Percentiles rank a stretch among this genome's conserved stretches.
Evolutionary conservation across 2,113 vertebrate genomes (phyloP).

Genomic region (Origma solitaria): DNA sequence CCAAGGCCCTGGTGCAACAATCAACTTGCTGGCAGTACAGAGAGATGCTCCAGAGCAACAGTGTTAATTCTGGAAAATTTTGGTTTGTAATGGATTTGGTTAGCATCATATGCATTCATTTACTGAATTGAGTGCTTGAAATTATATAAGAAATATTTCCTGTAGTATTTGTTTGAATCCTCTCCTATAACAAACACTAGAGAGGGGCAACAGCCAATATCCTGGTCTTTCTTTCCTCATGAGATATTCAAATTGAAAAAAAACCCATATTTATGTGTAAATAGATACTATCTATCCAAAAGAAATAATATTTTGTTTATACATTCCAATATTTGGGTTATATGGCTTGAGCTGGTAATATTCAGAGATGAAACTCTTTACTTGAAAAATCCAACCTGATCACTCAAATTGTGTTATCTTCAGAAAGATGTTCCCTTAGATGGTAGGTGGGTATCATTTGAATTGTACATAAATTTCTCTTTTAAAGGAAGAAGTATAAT

Average conservation of each 20-base stretch:
- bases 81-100: not conserved
- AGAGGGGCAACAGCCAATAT: not conserved
- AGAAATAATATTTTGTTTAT: not conserved
- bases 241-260: not conserved
- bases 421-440: not conserved
- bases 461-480: not conserved
- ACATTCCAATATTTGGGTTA: not conserved
- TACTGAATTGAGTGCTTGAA: not conserved
- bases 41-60: not conserved
- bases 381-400: not conserved
- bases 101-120: not conserved
- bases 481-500: not conserved
- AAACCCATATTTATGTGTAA: not conserved
- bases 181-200: not conserved
- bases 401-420: not conserved
- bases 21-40: not conserved
- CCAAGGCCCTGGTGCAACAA: not conserved
- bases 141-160: not conserved
- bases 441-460: not conserved
- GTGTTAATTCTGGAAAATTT: not conserved
- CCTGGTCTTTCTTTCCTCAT: not conserved
- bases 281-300: not conserved
- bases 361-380: not conserved
- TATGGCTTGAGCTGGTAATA: not conserved
- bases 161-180: not conserved